Evolutionary conservation across 1,140 invertebrate species (phyloP).

Genomic region (Tribolium madens): DNA sequence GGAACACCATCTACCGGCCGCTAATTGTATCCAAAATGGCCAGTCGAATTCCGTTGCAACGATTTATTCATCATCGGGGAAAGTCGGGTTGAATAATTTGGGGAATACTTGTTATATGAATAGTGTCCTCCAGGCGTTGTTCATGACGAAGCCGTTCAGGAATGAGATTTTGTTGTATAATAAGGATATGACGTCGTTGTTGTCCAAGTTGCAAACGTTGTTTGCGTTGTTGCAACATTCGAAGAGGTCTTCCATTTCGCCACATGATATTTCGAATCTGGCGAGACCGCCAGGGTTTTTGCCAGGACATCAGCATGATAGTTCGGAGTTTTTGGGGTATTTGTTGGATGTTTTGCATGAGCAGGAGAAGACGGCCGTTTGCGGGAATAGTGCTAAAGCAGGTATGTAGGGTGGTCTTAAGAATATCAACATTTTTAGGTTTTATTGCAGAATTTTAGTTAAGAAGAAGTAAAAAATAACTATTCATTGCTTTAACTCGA

Average conservation of each 20-base stretch:
- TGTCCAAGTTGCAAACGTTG: constrained; percentile 78
- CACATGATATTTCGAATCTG: constrained; percentile 75
- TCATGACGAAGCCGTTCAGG: constrained; percentile 81
- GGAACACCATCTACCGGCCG: constrained; percentile 45
- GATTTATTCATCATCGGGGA: constrained; percentile 61
- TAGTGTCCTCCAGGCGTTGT: constrained; percentile 84
- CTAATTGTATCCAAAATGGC: constrained; percentile 54
- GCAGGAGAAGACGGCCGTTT: constrained; percentile 67
- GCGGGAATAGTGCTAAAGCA: background rate
- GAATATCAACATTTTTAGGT: too few species aligned
- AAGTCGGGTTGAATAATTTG: constrained; percentile 85
- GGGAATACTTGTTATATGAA: constrained; percentile 93
- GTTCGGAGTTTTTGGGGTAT: constrained; percentile 88
- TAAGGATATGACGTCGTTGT: constrained; percentile 68
- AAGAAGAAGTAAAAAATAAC: too few species aligned
- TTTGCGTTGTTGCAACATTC: constrained; percentile 82
- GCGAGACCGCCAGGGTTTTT: constrained; percentile 82
- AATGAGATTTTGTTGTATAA: constrained; percentile 70
- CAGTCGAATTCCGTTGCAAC: constrained; percentile 44
- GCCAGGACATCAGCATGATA: constrained; percentile 84
- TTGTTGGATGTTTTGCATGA: constrained; percentile 79
- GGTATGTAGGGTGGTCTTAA: background rate
- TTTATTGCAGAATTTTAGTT: too few species aligned
- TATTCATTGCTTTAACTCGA: too few species aligned
- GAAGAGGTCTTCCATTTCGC: constrained; percentile 73